Evolutionary conservation across 2,888 invertebrate genomes (phyloP).

Genomic region (Phragmatobia fuliginosa): DNA sequence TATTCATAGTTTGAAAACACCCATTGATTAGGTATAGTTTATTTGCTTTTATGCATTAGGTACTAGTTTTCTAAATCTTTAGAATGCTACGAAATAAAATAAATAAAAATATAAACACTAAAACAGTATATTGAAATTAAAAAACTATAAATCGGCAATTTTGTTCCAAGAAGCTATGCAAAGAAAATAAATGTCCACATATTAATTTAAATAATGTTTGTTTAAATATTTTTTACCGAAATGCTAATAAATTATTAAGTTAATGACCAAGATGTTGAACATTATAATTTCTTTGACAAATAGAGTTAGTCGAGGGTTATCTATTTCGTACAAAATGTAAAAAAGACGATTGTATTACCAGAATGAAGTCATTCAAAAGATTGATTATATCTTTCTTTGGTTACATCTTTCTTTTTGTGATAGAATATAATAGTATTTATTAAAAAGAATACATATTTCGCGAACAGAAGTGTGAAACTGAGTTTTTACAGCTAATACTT

Average conservation of each 20-base stretch:
- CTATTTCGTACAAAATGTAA: background rate
- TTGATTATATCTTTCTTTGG: background rate
- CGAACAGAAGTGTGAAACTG: too few species aligned
- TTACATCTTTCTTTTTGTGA: too few species aligned
- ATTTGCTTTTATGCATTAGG: too few species aligned
- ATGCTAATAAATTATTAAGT: background rate
- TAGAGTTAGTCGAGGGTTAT: background rate
- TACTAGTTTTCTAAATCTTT: background rate
- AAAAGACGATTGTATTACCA: background rate
- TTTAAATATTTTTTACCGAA: background rate
- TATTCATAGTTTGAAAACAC: background rate
- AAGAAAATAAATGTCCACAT: background rate
- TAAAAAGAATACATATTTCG: too few species aligned
- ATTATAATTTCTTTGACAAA: background rate
- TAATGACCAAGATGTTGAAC: background rate
- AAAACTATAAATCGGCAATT: background rate
- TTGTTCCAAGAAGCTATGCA: background rate
- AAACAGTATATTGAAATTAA: background rate
- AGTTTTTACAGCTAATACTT: too few species aligned
- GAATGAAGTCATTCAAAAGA: background rate
- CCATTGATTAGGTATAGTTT: background rate
- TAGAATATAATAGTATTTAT: too few species aligned
- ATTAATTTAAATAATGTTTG: conserved; percentile 1
- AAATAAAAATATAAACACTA: background rate
- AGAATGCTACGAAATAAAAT: background rate